phyloP scores from a whole-genome alignment of 2,113 vertebrate species.

The Oophaga pumilio region DNA sequence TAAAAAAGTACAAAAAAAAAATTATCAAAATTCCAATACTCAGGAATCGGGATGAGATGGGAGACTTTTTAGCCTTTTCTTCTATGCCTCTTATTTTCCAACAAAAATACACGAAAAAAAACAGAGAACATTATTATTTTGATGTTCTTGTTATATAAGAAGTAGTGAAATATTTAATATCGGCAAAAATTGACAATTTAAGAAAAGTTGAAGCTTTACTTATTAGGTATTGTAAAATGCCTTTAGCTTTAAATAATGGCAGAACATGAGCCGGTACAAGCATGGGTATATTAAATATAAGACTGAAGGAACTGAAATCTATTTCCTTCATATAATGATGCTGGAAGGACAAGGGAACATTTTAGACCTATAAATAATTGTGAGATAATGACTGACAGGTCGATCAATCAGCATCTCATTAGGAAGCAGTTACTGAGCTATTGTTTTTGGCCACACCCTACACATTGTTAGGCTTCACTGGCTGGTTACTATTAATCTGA shows the following conservation, averaged over 20 bases:
- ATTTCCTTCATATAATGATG: constrained; percentile 27
- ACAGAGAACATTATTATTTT: not conserved
- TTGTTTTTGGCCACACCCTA: constrained; percentile 34
- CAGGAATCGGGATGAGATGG: too few relatives aligned
- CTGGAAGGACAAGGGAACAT: constrained; percentile 43
- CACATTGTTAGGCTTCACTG: constrained; percentile 18
- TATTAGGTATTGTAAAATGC: constrained; percentile 28
- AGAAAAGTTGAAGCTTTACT: not conserved
- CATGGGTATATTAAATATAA: constrained; percentile 24
- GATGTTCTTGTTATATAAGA: not conserved
- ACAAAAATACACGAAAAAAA: not conserved
- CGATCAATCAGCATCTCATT: constrained; percentile 52
- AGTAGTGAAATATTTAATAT: constrained; percentile 21
- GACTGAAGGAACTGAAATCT: not conserved
- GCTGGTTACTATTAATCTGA: constrained; percentile 4
- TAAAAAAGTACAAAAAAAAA: not conserved
- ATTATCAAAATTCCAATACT: not conserved
- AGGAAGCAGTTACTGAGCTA: constrained; percentile 45
- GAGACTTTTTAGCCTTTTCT: not conserved
- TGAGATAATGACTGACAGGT: constrained; percentile 50
- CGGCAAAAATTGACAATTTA: not conserved
- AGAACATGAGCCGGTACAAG: constrained; percentile 25
- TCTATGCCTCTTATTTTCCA: not conserved
- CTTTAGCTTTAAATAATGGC: constrained; percentile 30
- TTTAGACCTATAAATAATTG: constrained; percentile 52